A percentile compares a stretch with the other conserved stretches of the same genome.
Evolutionary conservation across 2,888 invertebrate species (phyloP).

Genomic region (Odontocolon sp.): DNA sequence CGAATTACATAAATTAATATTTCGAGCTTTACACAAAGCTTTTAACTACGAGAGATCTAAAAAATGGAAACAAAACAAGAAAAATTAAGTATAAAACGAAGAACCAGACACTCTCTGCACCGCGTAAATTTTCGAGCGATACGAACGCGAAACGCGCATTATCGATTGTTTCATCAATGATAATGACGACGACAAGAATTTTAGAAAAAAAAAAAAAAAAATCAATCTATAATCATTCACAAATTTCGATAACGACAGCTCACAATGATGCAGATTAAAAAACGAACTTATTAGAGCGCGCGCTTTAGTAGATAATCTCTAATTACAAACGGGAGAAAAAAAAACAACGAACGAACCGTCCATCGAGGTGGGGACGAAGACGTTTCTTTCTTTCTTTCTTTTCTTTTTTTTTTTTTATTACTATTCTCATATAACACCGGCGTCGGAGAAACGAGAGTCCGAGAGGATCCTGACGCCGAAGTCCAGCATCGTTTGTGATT

Average conservation of each 20-base stretch:
- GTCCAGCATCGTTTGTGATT: slow-evolving; percentile 23
- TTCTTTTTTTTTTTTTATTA: slow-evolving; percentile 34
- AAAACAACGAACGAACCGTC: slow-evolving; percentile 55
- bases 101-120: slow-evolving; percentile 43
- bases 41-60: neutral
- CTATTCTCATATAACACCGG: slow-evolving; percentile 24
- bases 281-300: slow-evolving; percentile 34
- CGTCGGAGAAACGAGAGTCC: slow-evolving; percentile 27
- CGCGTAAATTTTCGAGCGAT: slow-evolving; percentile 53
- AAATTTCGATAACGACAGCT: slow-evolving; percentile 35
- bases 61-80: neutral
- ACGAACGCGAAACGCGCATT: slow-evolving; percentile 48
- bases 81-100: slow-evolving; percentile 8
- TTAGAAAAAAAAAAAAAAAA: neutral
- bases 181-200: slow-evolving; percentile 10
- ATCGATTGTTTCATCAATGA: slow-evolving; percentile 17
- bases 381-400: slow-evolving; percentile 27
- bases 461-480: slow-evolving; percentile 6
- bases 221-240: slow-evolving; percentile 17
- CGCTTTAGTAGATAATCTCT: slow-evolving; percentile 29
- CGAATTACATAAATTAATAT: slow-evolving; percentile 32
- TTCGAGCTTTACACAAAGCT: slow-evolving; percentile 6
- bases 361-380: slow-evolving; percentile 48
- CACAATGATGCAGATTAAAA: slow-evolving; percentile 24
- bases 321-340: slow-evolving; percentile 37